A percentile compares a stretch with the other conserved stretches of the same genome.
These are phyloP conservation scores for Prochilodus magdalenae DNA, from an alignment of 2,113 vertebrate species.

Conservation along the genomic window DNA sequence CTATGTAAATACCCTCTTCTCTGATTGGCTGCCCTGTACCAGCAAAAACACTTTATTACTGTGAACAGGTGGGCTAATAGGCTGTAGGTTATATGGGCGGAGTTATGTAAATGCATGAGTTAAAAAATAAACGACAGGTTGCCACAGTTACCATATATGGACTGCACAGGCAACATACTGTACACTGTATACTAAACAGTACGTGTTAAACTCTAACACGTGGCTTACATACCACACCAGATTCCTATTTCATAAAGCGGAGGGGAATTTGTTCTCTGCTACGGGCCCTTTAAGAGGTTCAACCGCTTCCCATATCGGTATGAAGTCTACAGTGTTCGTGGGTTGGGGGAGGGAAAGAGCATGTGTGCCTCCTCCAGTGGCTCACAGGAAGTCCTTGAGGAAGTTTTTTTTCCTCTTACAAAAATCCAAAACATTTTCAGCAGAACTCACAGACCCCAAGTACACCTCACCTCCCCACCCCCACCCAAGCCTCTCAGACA, in stretches of 20 bases:
- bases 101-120: no score
- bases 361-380: conserved; percentile 21
- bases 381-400: conserved; percentile 49
- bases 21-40: background rate
- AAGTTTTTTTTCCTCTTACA: conserved; percentile 34
- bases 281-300: background rate
- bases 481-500: background rate
- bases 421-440: conserved; percentile 44
- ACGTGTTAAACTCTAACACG: no score
- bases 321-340: background rate
- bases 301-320: background rate
- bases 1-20: background rate
- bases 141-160: background rate
- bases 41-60: no score
- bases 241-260: background rate
- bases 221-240: background rate
- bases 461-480: background rate
- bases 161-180: no score
- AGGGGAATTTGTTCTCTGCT: background rate
- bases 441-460: conserved; percentile 7
- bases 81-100: no score
- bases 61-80: no score
- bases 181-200: no score
- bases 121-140: no score
- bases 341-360: background rate